Conservation (phyloP, 2,888 invertebrate genomes). For the Bellardia pandia region DNA sequence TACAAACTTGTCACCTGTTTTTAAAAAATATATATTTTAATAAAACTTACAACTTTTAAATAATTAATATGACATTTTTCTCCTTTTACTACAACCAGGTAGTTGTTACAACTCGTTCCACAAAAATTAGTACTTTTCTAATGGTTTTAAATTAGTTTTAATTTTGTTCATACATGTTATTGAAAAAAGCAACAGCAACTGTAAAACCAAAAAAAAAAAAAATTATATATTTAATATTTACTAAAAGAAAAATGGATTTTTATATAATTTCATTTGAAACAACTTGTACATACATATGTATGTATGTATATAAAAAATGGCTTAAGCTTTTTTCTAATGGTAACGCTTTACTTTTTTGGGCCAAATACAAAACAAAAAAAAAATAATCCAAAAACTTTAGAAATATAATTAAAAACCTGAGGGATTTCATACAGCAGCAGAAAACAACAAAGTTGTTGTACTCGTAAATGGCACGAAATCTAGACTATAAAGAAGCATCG, state of each 20-base stretch:
- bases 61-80: background rate
- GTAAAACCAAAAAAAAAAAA: background rate
- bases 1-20: background rate
- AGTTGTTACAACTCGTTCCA: background rate
- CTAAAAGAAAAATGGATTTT: slow-evolving; percentile 55
- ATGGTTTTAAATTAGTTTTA: slow-evolving; percentile 35
- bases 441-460: background rate
- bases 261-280: slow-evolving; percentile 46
- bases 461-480: background rate
- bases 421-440: slow-evolving; percentile 8
- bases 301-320: background rate
- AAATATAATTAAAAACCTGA: slow-evolving; percentile 27
- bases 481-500: background rate
- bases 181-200: slow-evolving; percentile 21
- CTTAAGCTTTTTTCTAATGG: slow-evolving; percentile 19
- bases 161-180: slow-evolving; percentile 32
- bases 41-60: slow-evolving; percentile 3
- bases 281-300: background rate
- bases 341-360: background rate
- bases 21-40: background rate
- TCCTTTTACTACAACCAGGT: background rate
- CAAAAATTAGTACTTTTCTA: background rate
- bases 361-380: background rate
- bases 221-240: background rate
- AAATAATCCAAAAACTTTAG: background rate